Conservation (phyloP, 2,797 vertebrate genomes). For the Microhierax caerulescens region DNA sequence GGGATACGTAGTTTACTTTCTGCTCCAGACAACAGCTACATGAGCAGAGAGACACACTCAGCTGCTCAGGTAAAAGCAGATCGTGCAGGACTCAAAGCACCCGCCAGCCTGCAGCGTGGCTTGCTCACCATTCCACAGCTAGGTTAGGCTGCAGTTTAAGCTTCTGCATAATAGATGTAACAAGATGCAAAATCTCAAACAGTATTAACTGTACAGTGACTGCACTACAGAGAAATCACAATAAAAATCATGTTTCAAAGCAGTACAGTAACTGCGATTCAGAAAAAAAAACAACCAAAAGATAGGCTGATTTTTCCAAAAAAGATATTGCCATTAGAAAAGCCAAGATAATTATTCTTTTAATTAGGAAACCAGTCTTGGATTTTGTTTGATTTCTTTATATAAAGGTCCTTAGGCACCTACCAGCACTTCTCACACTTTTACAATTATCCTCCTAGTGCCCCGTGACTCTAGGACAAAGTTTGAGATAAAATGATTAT, state of each 20-base stretch:
- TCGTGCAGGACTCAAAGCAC: background rate
- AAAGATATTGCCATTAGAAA: background rate
- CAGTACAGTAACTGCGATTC: background rate
- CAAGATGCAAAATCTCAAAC: constrained; percentile 41
- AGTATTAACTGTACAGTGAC: background rate
- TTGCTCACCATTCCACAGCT: background rate
- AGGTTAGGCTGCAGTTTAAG: background rate
- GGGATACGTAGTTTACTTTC: background rate
- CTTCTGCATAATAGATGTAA: constrained; percentile 4
- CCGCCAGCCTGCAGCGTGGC: background rate
- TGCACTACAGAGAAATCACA: background rate
- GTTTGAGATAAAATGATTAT: background rate
- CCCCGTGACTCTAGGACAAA: constrained; percentile 26
- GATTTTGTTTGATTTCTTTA: background rate
- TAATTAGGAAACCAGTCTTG: background rate
- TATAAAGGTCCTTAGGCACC: background rate
- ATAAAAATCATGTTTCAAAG: background rate
- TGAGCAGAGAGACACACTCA: background rate
- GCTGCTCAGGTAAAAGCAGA: background rate
- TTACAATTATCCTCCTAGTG: background rate
- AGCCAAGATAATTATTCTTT: constrained; percentile 44
- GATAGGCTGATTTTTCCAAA: background rate
- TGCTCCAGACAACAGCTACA: background rate
- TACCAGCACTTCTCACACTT: background rate
- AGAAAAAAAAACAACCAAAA: background rate